Percentiles rank a stretch among this genome's conserved stretches.
Conservation (phyloP, 1,140 invertebrate species). For the Drosophila serrata region DNA sequence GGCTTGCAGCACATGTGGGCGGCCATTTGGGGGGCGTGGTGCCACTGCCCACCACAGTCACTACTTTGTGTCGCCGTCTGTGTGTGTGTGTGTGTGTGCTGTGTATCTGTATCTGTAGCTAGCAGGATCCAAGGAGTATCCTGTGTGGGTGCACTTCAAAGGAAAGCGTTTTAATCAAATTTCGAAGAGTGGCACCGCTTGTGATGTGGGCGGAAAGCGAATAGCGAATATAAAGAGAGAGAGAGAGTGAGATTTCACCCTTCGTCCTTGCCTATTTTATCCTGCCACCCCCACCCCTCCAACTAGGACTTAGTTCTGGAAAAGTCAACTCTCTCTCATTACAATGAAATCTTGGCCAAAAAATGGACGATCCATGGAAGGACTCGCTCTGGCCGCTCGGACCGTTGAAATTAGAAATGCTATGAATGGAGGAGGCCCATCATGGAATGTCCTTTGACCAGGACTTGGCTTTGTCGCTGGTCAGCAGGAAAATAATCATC, state of each 20-base stretch:
- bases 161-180: slow-evolving; percentile 76
- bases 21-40: slow-evolving; percentile 17
- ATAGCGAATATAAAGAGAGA: background rate
- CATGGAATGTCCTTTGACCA: slow-evolving; percentile 25
- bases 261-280: background rate
- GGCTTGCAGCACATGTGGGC: slow-evolving; percentile 73
- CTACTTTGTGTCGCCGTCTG: slow-evolving; percentile 17
- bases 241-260: background rate
- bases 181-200: slow-evolving; percentile 51
- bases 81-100: slow-evolving; percentile 14
- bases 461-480: slow-evolving; percentile 1
- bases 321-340: slow-evolving; percentile 40
- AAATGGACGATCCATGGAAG: slow-evolving; percentile 7
- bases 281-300: background rate
- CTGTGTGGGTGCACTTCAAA: slow-evolving; percentile 65
- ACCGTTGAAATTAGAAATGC: slow-evolving; percentile 19
- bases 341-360: slow-evolving; percentile 32
- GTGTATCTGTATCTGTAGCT: slow-evolving; percentile 5
- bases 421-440: slow-evolving; percentile 5
- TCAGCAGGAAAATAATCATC: slow-evolving; percentile 3
- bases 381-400: too few relatives aligned
- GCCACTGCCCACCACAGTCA: slow-evolving; percentile 15
- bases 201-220: slow-evolving; percentile 23
- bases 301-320: background rate
- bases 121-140: slow-evolving; percentile 18